Conservation (phyloP, 2,113 vertebrate species). For the Myodes glareolus region DNA sequence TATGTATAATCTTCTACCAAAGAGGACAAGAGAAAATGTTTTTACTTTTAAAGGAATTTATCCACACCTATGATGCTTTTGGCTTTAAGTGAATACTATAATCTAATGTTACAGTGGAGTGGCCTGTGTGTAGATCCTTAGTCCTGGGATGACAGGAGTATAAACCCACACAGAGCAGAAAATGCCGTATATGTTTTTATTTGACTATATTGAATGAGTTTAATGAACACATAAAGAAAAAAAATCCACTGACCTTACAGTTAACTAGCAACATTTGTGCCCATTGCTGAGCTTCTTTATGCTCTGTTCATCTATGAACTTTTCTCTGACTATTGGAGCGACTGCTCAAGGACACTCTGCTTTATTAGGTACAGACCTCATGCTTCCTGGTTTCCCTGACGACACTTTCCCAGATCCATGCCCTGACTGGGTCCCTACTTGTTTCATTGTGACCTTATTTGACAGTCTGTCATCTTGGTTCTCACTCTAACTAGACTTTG, state of each 20-base stretch:
- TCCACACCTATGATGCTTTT: background rate
- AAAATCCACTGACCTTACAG: background rate
- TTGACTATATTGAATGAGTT: background rate
- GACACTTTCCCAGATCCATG: background rate
- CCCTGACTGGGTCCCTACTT: background rate
- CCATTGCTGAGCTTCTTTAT: background rate
- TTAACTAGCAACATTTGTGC: background rate
- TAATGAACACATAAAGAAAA: background rate
- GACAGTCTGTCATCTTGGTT: background rate
- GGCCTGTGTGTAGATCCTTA: background rate
- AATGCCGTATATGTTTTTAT: background rate
- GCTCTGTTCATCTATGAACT: background rate
- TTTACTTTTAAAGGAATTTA: background rate
- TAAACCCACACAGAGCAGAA: background rate
- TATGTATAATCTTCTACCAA: background rate
- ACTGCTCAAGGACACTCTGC: background rate
- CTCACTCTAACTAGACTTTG: background rate
- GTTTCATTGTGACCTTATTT: background rate
- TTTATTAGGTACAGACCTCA: background rate
- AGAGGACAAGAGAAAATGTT: background rate
- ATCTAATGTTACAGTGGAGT: background rate
- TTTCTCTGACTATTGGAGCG: background rate
- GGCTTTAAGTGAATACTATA: background rate
- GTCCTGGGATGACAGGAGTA: background rate
- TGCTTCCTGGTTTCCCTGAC: background rate